Evolutionary conservation across 2,888 invertebrate genomes (phyloP).

Genomic region (Carterocephalus palaemon): DNA sequence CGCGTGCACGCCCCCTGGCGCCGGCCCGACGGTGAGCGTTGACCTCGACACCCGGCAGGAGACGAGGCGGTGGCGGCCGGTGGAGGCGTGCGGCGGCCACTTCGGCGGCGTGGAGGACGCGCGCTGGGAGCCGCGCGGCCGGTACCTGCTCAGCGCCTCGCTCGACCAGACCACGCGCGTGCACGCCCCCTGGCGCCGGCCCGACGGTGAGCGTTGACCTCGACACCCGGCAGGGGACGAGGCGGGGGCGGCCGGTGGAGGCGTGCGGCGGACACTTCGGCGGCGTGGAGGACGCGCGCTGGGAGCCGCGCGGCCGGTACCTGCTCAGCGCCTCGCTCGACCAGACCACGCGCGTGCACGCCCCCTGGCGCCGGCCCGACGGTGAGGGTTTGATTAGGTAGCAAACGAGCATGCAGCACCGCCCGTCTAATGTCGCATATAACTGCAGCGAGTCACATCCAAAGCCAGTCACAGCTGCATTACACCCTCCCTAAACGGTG

Average conservation of each 20-base stretch:
- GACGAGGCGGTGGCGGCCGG: conserved; percentile 80
- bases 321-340: conserved; percentile 88
- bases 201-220: conserved; percentile 47
- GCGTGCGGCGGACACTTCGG: conserved; percentile 90
- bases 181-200: conserved; percentile 88
- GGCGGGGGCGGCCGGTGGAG: conserved; percentile 82
- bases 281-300: conserved; percentile 89
- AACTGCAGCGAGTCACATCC: no score
- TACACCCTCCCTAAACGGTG: no score
- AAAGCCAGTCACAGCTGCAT: no score
- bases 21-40: conserved; percentile 45
- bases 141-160: conserved; percentile 87
- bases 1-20: conserved; percentile 93
- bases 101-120: conserved; percentile 90
- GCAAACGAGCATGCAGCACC: no score
- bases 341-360: conserved; percentile 95
- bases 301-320: conserved; percentile 90
- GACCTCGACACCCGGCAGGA: no score
- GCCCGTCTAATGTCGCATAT: no score
- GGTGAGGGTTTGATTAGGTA: conserved; percentile 39
- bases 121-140: conserved; percentile 89
- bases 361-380: conserved; percentile 83
- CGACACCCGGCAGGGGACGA: conserved; percentile 53
- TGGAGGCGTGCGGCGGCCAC: conserved; percentile 88
- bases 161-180: conserved; percentile 94